Percentiles rank a stretch among this genome's conserved stretches.
These are phyloP conservation scores for Meteorus colon DNA, from an alignment of 2,888 invertebrate species.

Conservation along the genomic window DNA sequence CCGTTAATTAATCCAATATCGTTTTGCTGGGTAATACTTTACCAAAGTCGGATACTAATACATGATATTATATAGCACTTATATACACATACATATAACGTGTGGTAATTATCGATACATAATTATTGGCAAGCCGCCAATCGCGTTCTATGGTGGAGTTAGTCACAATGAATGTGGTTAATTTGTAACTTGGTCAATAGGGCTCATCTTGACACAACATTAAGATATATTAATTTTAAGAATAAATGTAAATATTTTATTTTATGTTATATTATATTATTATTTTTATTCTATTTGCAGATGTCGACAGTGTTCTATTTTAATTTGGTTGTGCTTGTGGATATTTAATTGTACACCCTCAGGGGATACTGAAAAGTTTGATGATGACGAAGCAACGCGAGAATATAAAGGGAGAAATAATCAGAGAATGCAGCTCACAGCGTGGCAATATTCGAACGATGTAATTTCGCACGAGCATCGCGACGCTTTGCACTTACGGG, in stretches of 20 bases:
- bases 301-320: not conserved
- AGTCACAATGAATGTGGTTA: slow-evolving; percentile 51
- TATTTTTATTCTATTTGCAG: not conserved
- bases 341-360: slow-evolving; percentile 33
- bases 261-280: not conserved
- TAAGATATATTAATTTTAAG: not conserved
- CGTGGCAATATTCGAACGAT: slow-evolving; percentile 32
- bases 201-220: slow-evolving; percentile 35
- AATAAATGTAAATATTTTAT: not conserved
- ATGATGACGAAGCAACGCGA: not conserved
- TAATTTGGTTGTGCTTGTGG: not conserved
- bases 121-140: slow-evolving; percentile 49
- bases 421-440: not conserved
- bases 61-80: not conserved
- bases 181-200: slow-evolving; percentile 49
- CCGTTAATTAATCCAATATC: slow-evolving; percentile 19
- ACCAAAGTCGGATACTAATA: slow-evolving; percentile 2
- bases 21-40: slow-evolving; percentile 13
- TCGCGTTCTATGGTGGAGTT: slow-evolving; percentile 43
- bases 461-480: slow-evolving; percentile 43
- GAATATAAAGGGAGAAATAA: not conserved
- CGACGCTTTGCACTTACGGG: slow-evolving; percentile 40
- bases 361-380: not conserved
- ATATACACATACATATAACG: slow-evolving; percentile 21
- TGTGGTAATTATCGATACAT: slow-evolving; percentile 50